Percentiles rank a stretch among this genome's conserved stretches.
phyloP scores from a whole-genome alignment of 2,797 vertebrate genomes.

The Enteromius unitaeniatus region DNA sequence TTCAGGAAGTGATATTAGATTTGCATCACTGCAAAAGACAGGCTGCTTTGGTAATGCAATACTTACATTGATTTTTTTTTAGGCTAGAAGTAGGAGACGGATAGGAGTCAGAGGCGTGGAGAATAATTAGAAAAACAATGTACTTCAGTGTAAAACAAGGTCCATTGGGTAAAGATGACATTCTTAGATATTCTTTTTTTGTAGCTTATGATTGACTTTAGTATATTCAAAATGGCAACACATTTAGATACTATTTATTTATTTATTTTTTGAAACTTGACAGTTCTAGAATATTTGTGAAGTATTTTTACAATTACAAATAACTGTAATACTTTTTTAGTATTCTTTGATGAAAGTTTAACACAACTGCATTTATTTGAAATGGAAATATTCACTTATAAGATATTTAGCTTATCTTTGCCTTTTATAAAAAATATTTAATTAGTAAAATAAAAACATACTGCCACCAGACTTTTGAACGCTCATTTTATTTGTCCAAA shows the following conservation, averaged over 20 bases:
- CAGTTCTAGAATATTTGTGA: not conserved
- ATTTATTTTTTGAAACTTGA: not conserved
- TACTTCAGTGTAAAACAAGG: conserved; percentile 14
- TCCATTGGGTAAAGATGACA: not conserved
- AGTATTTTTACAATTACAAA: not conserved
- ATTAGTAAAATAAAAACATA: not conserved
- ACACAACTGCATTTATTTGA: not conserved
- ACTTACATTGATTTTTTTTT: conserved; percentile 46
- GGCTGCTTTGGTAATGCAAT: conserved; percentile 36
- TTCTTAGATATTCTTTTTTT: conserved; percentile 6
- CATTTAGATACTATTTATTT: not conserved
- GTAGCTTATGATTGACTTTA: not conserved
- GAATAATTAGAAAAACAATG: conserved; percentile 4
- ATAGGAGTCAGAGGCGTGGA: not conserved
- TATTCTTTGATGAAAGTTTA: not conserved
- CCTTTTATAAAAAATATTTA: not conserved
- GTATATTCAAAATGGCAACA: conserved; percentile 14
- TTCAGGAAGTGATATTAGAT: conserved; percentile 32
- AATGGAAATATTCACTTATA: not conserved
- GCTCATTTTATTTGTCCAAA: not conserved
- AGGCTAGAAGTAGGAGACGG: not conserved
- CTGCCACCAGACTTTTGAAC: not conserved
- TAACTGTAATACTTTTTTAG: not conserved
- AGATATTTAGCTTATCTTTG: not conserved
- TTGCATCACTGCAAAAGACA: conserved; percentile 38